phyloP scores from a whole-genome alignment of 1,140 invertebrate species.

The Orius laevigatus region DNA sequence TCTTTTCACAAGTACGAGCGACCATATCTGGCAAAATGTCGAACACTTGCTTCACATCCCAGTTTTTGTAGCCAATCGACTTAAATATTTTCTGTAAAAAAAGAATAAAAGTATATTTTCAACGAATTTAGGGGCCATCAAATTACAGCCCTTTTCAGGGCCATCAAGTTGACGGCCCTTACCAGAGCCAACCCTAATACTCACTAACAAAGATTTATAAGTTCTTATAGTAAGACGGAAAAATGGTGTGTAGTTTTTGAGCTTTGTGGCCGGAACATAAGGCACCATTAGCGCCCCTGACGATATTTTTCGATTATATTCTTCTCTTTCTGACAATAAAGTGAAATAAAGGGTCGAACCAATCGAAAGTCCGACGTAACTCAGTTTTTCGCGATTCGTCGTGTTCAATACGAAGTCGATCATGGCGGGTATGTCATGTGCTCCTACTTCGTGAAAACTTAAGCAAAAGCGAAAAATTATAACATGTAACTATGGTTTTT shows the following conservation, averaged over 20 bases:
- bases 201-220: background rate
- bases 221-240: background rate
- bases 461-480: no score
- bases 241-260: background rate
- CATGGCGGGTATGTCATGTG: slow-evolving; percentile 38
- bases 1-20: no score
- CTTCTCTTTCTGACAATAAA: background rate
- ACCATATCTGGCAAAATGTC: no score
- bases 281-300: background rate
- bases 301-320: background rate
- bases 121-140: no score
- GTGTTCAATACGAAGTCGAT: slow-evolving; percentile 37
- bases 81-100: no score
- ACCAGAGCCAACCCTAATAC: background rate
- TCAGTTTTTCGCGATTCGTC: slow-evolving; percentile 35
- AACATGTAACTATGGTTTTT: no score
- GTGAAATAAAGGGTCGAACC: slow-evolving; percentile 33
- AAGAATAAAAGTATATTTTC: no score
- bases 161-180: background rate
- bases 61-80: no score
- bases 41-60: no score
- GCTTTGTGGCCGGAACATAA: background rate
- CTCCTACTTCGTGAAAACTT: slow-evolving; percentile 38
- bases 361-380: slow-evolving; percentile 50
- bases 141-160: no score